Evolutionary conservation across 2,888 invertebrate species (phyloP).

Genomic region (Amblyteles armatorius): DNA sequence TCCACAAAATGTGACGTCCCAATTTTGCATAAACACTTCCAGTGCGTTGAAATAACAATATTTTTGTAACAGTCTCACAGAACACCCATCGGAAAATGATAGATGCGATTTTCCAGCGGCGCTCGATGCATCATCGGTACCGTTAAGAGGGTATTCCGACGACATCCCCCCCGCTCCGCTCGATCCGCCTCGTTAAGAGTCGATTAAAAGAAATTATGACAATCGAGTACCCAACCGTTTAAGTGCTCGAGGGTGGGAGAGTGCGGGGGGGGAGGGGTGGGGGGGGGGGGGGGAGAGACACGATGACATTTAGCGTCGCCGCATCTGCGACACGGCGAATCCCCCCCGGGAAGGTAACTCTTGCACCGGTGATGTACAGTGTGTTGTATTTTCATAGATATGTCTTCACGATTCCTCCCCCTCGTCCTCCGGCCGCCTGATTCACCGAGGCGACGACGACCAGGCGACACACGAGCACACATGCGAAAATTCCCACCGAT

Average conservation of each 20-base stretch:
- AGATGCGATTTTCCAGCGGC: not conserved
- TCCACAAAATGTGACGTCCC: too few relatives aligned
- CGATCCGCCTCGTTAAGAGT: not conserved
- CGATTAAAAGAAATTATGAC: conserved; percentile 67
- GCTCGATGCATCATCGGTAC: not conserved
- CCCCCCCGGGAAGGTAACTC: conserved; percentile 68
- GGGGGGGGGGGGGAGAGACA: conserved; percentile 70
- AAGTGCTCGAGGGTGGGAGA: conserved; percentile 19
- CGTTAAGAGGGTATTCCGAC: not conserved
- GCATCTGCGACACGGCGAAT: conserved; percentile 74
- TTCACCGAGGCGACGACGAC: conserved; percentile 30
- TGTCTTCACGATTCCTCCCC: conserved; percentile 48
- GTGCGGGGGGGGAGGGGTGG: conserved; percentile 7
- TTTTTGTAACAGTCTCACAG: too few relatives aligned
- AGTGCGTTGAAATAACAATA: too few relatives aligned
- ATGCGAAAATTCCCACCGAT: conserved; percentile 28
- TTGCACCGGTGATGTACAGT: conserved; percentile 38
- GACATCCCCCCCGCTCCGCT: not conserved
- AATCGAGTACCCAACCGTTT: conserved; percentile 67
- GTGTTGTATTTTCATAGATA: conserved; percentile 38
- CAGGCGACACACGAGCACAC: conserved; percentile 27
- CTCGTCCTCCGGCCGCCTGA: not conserved
- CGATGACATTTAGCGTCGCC: conserved; percentile 81
- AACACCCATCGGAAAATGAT: not conserved
- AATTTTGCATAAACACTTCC: too few relatives aligned